Base-by-base conservation (phyloP, 2,888 invertebrate species). In the Rhingia rostrata region DNA sequence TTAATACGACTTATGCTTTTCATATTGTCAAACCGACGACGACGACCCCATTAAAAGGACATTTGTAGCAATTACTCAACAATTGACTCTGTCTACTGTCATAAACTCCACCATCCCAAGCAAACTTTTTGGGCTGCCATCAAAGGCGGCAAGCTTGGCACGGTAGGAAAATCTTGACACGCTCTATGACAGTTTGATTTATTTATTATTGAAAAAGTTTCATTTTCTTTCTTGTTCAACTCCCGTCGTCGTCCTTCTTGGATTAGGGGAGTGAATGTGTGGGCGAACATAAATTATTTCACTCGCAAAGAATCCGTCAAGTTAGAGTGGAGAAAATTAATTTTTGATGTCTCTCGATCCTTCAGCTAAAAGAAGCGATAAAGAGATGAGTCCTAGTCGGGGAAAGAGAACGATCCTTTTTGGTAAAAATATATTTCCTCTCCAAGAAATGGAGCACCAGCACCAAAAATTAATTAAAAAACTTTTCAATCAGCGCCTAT, bases 141-240 rank as follows among this genome's bases (percentile, higher is more conserved):
- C 22, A 54, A 12, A 6, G 33, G 32, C 12, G 4, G 35, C 32
- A 22, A 7, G 56, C 35, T 33, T 45, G 60, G 56, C 14, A 22
- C 22, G 22, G 22, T 2, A 22, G 43, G 58, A 37, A 69, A 41
- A 69, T 73, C 64, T 54, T 80, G 84, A 75, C 84, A 84, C 84
- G 54, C 70, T 88, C 90, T 89, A 88, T 90, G 90, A 89, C 90
- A 89, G 88, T 90, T 89, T 90, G 90, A 90, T 90, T 90, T 90
- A 90, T 90, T 89, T 88, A 90, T 90, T 88, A 88, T 88, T 88
- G 88, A 88, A 89, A 89, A 89, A 88, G 87, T 88, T 87, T 80
- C 67, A 67, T 83, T 82, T 60, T 32, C 60, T 72, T 66, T 53
- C 49, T 53, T 54, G 45, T 72, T 66, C 30, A 22, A 47, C 60